These are phyloP conservation scores for Somateria mollissima DNA, from an alignment of 2,797 vertebrate genomes.

Conservation along the genomic window DNA sequence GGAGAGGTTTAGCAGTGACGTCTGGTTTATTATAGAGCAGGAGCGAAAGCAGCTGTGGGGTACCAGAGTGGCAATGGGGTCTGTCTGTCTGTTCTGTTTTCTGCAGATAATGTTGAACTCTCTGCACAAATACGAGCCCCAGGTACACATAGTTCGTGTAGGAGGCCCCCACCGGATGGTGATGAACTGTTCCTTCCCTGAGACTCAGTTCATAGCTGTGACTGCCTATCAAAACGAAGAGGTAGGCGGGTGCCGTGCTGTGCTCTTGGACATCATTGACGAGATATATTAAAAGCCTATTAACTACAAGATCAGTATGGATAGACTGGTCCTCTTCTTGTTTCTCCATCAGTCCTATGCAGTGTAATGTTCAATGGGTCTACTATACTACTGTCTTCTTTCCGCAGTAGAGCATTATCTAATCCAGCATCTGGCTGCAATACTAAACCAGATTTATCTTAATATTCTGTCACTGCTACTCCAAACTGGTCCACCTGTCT, in stretches of 20 bases:
- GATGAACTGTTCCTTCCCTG: conserved; percentile 92
- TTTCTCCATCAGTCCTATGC: background rate
- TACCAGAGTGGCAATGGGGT: background rate
- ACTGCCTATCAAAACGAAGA: conserved; percentile 98
- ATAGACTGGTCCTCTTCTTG: background rate
- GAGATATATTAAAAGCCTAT: background rate
- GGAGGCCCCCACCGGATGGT: conserved; percentile 91
- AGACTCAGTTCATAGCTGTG: conserved; percentile 97
- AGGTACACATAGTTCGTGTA: conserved; percentile 93
- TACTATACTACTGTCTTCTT: background rate
- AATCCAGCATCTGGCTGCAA: background rate
- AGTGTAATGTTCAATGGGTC: background rate
- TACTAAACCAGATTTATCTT: background rate
- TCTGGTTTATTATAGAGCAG: background rate
- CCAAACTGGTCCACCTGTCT: background rate
- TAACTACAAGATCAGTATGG: background rate
- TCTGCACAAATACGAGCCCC: conserved; percentile 94
- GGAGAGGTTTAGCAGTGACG: background rate
- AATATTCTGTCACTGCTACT: background rate
- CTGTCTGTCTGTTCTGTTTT: conserved; percentile 13
- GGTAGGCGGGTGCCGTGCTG: conserved; percentile 73
- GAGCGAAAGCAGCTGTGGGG: background rate
- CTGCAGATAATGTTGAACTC: conserved; percentile 95
- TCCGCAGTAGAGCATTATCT: background rate
- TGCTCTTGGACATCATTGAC: background rate